Evolutionary conservation across 2,888 invertebrate genomes (phyloP).

Genomic region (Drosophila neutralis): DNA sequence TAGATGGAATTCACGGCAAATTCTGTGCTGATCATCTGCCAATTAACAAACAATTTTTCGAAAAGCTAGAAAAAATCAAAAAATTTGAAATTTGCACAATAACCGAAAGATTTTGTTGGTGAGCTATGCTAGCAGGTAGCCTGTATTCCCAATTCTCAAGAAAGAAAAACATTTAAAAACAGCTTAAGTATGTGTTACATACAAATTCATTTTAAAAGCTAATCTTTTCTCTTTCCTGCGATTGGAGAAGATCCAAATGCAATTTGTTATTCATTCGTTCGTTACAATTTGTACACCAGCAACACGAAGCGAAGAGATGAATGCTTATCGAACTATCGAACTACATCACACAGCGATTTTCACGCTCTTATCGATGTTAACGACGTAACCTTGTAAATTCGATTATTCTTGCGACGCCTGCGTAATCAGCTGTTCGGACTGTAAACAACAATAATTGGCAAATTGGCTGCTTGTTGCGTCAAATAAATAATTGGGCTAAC

Average conservation of each 20-base stretch:
- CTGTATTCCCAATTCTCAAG: not conserved
- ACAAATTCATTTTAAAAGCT: not conserved
- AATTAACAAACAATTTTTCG: not conserved
- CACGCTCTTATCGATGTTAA: not conserved
- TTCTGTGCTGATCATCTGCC: conserved; percentile 5
- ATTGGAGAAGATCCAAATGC: not conserved
- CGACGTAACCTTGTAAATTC: conserved; percentile 20
- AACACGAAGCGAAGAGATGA: not conserved
- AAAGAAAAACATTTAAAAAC: not conserved
- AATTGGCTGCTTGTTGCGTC: conserved; percentile 35
- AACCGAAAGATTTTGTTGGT: not conserved
- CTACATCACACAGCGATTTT: conserved; percentile 7
- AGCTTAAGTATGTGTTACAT: not conserved
- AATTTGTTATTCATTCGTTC: not conserved
- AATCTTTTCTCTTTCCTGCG: not conserved
- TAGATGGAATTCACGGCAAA: conserved; percentile 6
- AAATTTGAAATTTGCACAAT: not conserved
- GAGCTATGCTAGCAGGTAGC: not conserved
- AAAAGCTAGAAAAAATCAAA: not conserved
- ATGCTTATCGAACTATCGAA: not conserved
- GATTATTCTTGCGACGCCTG: conserved; percentile 22
- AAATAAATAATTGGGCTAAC: conserved; percentile 7
- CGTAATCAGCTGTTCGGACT: conserved; percentile 51
- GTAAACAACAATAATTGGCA: conserved; percentile 51
- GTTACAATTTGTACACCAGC: not conserved